phyloP scores from a whole-genome alignment of 2,797 vertebrate species.

The Smutsia temminckii region DNA sequence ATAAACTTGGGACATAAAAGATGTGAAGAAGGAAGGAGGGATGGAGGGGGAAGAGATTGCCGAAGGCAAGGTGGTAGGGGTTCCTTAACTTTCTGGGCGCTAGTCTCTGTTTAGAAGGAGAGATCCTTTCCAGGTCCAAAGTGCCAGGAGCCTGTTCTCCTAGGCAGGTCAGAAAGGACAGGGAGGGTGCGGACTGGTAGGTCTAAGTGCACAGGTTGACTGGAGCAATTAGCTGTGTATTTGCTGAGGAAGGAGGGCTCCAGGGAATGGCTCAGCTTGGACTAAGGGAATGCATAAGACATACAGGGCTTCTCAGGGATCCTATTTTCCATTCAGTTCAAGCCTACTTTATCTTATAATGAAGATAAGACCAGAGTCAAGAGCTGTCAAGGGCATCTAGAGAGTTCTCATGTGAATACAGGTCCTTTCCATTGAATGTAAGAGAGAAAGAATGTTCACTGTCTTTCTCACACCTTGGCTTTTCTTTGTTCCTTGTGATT shows the following conservation, averaged over 20 bases:
- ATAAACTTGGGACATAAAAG: background rate
- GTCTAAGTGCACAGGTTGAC: background rate
- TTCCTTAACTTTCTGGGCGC: background rate
- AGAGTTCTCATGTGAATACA: background rate
- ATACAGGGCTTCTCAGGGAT: background rate
- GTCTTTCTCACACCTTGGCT: background rate
- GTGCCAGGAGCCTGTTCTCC: background rate
- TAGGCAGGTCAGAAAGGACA: background rate
- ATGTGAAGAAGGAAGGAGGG: background rate
- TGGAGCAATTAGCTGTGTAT: background rate
- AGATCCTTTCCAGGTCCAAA: background rate
- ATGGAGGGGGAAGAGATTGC: background rate
- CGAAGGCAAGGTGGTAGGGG: background rate
- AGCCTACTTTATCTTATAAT: background rate
- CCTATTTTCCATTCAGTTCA: background rate
- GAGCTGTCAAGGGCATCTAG: background rate
- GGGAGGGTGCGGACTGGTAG: background rate
- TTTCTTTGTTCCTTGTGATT: background rate
- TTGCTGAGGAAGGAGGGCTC: background rate
- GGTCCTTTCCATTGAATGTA: background rate
- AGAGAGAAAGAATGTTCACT: background rate
- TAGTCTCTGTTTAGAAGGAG: background rate
- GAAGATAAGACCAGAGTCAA: background rate
- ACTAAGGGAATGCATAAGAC: background rate
- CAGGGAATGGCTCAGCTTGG: background rate